phyloP scores from a whole-genome alignment of 2,113 vertebrate species.

The Podilymbus podiceps region DNA sequence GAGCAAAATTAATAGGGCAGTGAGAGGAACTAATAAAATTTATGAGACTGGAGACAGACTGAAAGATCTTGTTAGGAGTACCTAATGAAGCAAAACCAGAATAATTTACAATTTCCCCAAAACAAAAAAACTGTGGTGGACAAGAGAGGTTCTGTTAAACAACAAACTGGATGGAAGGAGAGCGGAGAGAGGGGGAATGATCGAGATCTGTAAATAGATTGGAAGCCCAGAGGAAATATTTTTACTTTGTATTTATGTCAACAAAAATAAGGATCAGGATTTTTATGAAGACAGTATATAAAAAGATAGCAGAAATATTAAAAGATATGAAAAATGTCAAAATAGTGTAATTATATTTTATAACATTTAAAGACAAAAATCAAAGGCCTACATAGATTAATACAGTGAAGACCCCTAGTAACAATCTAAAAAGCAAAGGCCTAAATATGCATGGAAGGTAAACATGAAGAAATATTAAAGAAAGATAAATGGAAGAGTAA shows the following conservation, averaged over 20 bases:
- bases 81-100: background rate
- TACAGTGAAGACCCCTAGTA: background rate
- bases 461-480: background rate
- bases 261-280: background rate
- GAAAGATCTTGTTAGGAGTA: background rate
- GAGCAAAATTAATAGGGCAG: background rate
- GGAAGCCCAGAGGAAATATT: background rate
- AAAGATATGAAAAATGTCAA: background rate
- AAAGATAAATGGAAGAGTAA: background rate
- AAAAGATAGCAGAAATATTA: background rate
- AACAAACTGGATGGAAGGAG: background rate
- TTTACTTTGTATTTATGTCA: background rate
- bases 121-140: background rate
- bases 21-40: background rate
- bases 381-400: background rate
- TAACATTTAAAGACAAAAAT: background rate
- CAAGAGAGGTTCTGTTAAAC: background rate
- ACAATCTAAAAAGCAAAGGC: background rate
- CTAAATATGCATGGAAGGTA: background rate
- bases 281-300: background rate
- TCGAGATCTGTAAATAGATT: rapidly evolving
- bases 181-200: background rate
- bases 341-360: background rate
- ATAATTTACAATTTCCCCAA: background rate
- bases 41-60: background rate